Conservation (phyloP, 1,140 invertebrate genomes). For the Uloborus diversus region DNA sequence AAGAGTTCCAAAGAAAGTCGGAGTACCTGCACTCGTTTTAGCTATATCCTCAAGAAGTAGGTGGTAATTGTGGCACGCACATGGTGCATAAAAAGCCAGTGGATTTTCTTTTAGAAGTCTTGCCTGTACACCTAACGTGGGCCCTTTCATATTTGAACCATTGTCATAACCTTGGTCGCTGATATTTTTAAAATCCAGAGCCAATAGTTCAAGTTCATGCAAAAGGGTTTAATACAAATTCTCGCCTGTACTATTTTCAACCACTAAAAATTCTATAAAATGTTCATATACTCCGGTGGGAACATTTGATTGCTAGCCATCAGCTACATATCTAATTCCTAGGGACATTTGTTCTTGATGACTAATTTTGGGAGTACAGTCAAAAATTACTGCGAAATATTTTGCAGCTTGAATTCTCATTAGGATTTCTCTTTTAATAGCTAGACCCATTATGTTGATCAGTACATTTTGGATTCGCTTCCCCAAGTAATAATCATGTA, state of each 20-base stretch:
- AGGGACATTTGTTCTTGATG: constrained; percentile 6
- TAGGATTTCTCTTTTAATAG: neutral
- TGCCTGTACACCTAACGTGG: neutral
- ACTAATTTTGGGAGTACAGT: neutral
- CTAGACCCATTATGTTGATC: neutral
- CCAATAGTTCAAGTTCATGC: neutral
- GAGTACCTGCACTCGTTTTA: neutral
- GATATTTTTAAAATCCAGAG: neutral
- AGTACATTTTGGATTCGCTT: neutral
- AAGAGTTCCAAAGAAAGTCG: neutral
- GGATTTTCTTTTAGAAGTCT: too few species aligned
- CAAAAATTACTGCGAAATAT: neutral
- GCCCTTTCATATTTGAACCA: neutral
- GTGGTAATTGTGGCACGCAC: neutral
- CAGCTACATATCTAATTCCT: neutral
- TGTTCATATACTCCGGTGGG: neutral
- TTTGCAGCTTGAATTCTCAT: neutral
- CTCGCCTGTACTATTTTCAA: neutral
- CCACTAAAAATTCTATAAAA: neutral
- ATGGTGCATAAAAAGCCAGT: too few species aligned
- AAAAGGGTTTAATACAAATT: too few species aligned
- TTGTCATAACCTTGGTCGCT: neutral
- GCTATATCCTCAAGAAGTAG: neutral
- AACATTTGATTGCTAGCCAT: too few species aligned
- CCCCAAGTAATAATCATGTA: neutral